A percentile compares a stretch with the other conserved stretches of the same genome.
phyloP scores from a whole-genome alignment of 2,113 vertebrate species.

The Sus scrofa region T2T-Sscrofa CM000825.6:120661501-120662000 shows the following conservation, averaged over 20 bases:
- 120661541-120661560: not conserved
- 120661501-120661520: not conserved
- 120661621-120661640: not conserved
- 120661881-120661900: not conserved
- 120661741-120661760: accelerated
- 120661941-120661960: not conserved
- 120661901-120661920: not conserved
- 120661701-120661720: not conserved
- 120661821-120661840: not conserved
- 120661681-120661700: not conserved
- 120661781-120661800: not conserved
- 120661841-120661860: not conserved
- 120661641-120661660: not conserved
- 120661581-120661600: not conserved
- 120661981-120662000: not conserved
- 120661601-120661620: not conserved
- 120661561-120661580: not conserved
- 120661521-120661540: not conserved
- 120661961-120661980: not conserved
- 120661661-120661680: not conserved
- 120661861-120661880: not conserved
- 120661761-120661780: not conserved
- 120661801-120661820: not conserved
- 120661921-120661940: not conserved
- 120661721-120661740: not conserved